Evolutionary conservation across 2,113 vertebrate species (phyloP).

Genomic region (Furnarius figulus): DNA sequence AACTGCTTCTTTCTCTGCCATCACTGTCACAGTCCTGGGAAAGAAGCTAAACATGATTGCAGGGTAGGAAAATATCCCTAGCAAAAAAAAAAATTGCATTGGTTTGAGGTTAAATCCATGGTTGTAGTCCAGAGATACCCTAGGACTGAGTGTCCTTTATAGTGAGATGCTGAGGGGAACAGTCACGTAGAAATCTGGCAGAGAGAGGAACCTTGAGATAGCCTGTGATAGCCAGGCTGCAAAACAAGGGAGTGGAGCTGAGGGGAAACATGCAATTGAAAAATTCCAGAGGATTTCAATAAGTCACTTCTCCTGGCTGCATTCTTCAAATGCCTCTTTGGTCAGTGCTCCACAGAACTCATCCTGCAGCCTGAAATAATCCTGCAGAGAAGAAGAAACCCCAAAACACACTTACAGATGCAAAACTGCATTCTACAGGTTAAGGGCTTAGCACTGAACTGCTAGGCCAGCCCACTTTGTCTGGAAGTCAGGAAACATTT

Average conservation of each 20-base stretch:
- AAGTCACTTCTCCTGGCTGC: not conserved
- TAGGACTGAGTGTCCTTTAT: slow-evolving; percentile 4
- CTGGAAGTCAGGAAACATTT: not conserved
- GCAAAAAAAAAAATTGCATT: not conserved
- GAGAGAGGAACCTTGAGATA: not conserved
- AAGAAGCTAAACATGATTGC: slow-evolving; percentile 13
- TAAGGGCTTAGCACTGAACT: not conserved
- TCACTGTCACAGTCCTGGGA: not conserved
- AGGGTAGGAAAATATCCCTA: not conserved
- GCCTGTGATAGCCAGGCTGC: not conserved
- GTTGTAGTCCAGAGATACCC: not conserved
- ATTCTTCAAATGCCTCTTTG: not conserved
- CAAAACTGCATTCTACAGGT: not conserved
- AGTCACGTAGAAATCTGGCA: slow-evolving; percentile 25
- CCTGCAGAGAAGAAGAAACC: not conserved
- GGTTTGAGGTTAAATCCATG: slow-evolving; percentile 8
- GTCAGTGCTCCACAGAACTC: too few relatives aligned
- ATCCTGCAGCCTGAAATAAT: too few relatives aligned
- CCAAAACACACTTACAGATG: not conserved
- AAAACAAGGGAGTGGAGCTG: not conserved
- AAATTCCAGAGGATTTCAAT: not conserved
- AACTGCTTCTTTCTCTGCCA: not conserved
- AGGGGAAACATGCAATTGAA: not conserved
- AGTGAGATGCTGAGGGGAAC: not conserved
- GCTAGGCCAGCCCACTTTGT: not conserved